Base-by-base conservation (phyloP, 2,888 invertebrate species). In the Dione juno region DNA sequence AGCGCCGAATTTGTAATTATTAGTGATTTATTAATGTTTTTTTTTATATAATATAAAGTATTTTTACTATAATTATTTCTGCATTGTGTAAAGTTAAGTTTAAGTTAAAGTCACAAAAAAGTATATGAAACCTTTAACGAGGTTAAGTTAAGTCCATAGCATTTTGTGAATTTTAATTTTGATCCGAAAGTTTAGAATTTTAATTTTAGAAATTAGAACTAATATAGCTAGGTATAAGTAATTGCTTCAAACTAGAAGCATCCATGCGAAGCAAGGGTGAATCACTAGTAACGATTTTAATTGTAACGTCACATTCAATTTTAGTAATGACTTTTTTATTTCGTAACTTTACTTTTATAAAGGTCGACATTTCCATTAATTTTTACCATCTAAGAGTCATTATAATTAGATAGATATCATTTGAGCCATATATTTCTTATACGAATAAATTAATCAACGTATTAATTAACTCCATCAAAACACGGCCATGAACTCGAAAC, bases 401-500 rank as follows among this genome's bases (percentile, higher is more conserved):
- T 68, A 54, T 68, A 68, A 37, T 63, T 43, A 61, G 16, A 45
- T 50, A 63, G 43, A 68, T 45, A 54, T 37, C 16, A 68, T 54
- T 64, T 64, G 63, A 69, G 54, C 68, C 53, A 69, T 64, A 63
- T 69, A 37, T 53, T 54, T 40, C 16, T 43, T n/a, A 63, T 11
- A 19, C 68, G 54, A 65, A 53, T 35, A 59, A 70, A 72, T 74
- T 63, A 61, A 70, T 70, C 52, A 67, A 52, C 19, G 40, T 53
- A 61, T 64, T 72, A 65, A 69, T 69, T 69, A 58, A 67, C 54
- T 45, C 50, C 35, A 69, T 66, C 54, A 61, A 52, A 16, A 14
- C 16, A 37, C 61, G 74, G 43, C 74, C 72, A 16, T 72, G 70
- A 75, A 72, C 70, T 52, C 21, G 37, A 41, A 11, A 16, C 57